Evolutionary conservation across 2,113 vertebrate genomes (phyloP).

Genomic region (Hippolais icterina): DNA sequence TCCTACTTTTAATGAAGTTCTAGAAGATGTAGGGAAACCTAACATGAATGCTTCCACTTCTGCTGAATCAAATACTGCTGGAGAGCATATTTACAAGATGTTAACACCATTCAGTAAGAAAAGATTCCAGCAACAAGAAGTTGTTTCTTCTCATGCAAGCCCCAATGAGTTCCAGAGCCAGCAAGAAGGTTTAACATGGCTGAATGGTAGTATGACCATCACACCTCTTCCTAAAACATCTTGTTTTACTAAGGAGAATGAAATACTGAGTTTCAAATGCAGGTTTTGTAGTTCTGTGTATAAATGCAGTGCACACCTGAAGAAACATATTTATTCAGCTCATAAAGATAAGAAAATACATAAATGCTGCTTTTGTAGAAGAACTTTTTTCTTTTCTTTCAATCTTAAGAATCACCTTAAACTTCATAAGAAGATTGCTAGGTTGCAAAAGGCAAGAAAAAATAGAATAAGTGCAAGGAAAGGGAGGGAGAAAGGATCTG

Average conservation of each 20-base stretch:
- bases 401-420: conserved; percentile 40
- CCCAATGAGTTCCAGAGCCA: not conserved
- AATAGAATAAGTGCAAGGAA: not conserved
- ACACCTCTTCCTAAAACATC: not conserved
- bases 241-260: not conserved
- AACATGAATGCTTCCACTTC: not conserved
- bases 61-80: not conserved
- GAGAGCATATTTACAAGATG: not conserved
- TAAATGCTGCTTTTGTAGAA: conserved; percentile 54
- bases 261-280: conserved; percentile 1
- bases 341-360: conserved; percentile 48
- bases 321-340: conserved; percentile 28
- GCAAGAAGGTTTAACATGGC: not conserved
- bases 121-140: not conserved
- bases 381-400: conserved; percentile 24
- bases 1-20: not conserved
- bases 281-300: conserved; percentile 25
- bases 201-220: not conserved
- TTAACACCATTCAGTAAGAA: not conserved
- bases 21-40: not conserved
- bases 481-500: not conserved
- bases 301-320: not conserved
- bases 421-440: not conserved
- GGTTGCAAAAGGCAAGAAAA: conserved; percentile 2
- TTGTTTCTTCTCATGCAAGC: not conserved